Base-by-base conservation (phyloP, 2,797 vertebrate species). In the Clarias pachynema region DNA sequence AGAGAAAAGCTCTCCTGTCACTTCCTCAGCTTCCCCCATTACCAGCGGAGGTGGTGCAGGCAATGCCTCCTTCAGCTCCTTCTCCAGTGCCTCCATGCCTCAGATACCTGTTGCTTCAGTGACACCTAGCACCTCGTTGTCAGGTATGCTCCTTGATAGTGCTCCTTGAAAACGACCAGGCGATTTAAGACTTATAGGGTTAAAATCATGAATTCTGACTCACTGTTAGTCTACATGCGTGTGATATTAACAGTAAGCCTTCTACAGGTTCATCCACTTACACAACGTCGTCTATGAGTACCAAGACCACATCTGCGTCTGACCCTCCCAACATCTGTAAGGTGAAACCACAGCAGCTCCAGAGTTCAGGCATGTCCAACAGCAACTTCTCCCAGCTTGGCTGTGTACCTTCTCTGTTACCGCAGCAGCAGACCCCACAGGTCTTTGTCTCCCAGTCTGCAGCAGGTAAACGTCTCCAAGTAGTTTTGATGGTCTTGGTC, bases 311-410 rank as follows among this genome's bases (percentile, higher is more conserved):
- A 62, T 97, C 97, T 14, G 97, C 97, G 6, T 98, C 98, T 0
- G 98, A 99, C 89, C 98, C 98, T 84, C 98, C 98, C 5, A 99
- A 99, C 89, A 99, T 99, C 91, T 99, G 98, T 91, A 99, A 99
- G 93, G 98, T 99, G 93, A 99, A 99, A 88, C 98, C 98, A 57
- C 98, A 99, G 86, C 98, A 99, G 89, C 89, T 99, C 86, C 98
- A 99, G 91, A 97, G 96, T 84, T 90, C 91, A 63, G 88, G 87
- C 84, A 91, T 90, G 82, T 91, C 90, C 88, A 93, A 81, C 88
- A 96, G 95, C 66, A 97, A 97, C 89, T 99, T 99, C 90, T 98
- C 98, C 77, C 98, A 99, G 90, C 91, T 99, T 75, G 96, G 97
- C 93, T 99, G 98, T 83, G 96, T 99, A 93, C 97, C 97, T 2